phyloP scores from a whole-genome alignment of 2,888 invertebrate genomes.

The Rhorus exstirpatorius region DNA sequence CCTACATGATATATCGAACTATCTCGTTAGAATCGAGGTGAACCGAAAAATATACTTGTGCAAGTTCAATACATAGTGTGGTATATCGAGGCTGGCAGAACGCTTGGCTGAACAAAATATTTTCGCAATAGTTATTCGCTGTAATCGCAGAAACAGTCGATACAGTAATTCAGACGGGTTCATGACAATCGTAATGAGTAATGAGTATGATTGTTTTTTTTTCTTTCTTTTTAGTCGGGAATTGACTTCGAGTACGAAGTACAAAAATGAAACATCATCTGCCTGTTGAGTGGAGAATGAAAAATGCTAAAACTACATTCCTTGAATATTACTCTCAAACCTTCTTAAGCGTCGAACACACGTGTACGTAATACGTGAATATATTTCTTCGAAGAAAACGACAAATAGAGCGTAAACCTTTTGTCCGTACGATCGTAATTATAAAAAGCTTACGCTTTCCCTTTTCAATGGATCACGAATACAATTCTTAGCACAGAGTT shows the following conservation, averaged over 20 bases:
- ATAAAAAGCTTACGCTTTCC: conserved; percentile 19
- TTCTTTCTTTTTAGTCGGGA: not conserved
- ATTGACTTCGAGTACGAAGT: conserved; percentile 5
- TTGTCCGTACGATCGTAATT: conserved; percentile 9
- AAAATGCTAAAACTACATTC: not conserved
- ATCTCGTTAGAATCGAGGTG: conserved; percentile 11
- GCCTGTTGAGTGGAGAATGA: conserved; percentile 4
- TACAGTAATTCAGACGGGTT: conserved; percentile 10
- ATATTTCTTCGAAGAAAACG: not conserved
- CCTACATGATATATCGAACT: conserved; percentile 1
- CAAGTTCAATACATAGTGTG: too few species aligned
- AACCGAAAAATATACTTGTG: conserved; percentile 20
- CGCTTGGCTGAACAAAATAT: conserved; percentile 24
- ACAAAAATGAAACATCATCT: too few species aligned
- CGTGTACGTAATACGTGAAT: too few species aligned
- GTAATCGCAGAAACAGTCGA: conserved; percentile 32
- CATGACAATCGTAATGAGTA: conserved; percentile 20
- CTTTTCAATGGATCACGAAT: too few species aligned
- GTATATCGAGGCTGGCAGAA: not conserved
- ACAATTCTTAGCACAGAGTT: too few species aligned
- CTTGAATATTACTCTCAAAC: not conserved
- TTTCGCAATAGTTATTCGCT: conserved; percentile 29
- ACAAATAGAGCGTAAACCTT: conserved; percentile 15
- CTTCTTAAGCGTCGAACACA: too few species aligned
- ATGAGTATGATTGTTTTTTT: conserved; percentile 13